A percentile compares a stretch with the other conserved stretches of the same genome.
phyloP scores from a whole-genome alignment of 2,113 vertebrate species.

The Aspiorhynchus laticeps region DNA sequence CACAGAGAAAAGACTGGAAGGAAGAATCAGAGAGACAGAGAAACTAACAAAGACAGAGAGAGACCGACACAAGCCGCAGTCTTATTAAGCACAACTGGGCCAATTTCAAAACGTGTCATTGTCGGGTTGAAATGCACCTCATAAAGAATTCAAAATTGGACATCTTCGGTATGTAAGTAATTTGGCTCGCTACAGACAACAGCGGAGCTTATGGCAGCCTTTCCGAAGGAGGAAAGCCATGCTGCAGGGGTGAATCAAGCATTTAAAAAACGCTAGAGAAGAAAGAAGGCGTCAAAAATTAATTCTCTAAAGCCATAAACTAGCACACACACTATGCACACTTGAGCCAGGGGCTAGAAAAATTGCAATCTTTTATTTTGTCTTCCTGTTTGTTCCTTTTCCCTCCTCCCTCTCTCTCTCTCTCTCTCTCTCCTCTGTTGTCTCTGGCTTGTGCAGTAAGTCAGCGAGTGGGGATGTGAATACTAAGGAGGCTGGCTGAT shows the following conservation, averaged over 20 bases:
- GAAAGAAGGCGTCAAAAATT: conserved; percentile 71
- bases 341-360: conserved; percentile 66
- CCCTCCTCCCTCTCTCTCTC: conserved; percentile 44
- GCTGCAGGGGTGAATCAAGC: conserved; percentile 59
- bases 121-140: conserved; percentile 17
- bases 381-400: conserved; percentile 42
- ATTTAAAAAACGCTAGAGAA: conserved; percentile 64
- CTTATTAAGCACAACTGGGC: not conserved
- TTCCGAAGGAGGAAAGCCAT: conserved; percentile 60
- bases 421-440: conserved; percentile 52
- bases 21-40: conserved; percentile 54
- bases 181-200: conserved; percentile 30
- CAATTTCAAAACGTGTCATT: conserved; percentile 17
- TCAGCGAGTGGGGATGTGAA: conserved; percentile 77
- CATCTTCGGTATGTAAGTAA: conserved; percentile 28
- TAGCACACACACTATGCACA: conserved; percentile 60
- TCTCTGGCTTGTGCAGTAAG: conserved; percentile 75
- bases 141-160: conserved; percentile 42
- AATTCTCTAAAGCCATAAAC: conserved; percentile 61
- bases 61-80: conserved; percentile 48
- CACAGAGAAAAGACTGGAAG: conserved; percentile 65
- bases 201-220: conserved; percentile 45
- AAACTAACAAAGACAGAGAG: conserved; percentile 54
- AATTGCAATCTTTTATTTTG: conserved; percentile 66
- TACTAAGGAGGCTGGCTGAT: conserved; percentile 76